Base-by-base conservation (phyloP, 2,797 vertebrate genomes). In the Lutjanus argentimaculatus region DNA sequence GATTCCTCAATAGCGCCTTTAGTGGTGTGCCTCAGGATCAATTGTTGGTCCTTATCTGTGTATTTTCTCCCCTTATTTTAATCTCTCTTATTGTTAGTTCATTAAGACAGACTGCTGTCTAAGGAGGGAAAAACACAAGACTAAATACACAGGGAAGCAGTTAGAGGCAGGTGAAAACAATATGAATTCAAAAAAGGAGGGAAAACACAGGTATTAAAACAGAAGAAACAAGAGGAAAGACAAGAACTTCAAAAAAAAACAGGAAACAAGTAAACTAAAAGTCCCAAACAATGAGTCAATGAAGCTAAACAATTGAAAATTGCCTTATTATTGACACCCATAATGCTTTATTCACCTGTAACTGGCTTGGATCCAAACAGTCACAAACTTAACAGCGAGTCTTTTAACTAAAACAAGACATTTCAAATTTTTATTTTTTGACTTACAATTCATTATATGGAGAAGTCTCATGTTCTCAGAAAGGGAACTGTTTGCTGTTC, bases 11-110 rank as follows among this genome's bases (percentile, higher is more conserved):
- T 43, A 40, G n/a, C 12, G 12, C 1, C 1, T 59, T 63, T 40
- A 36, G 36, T 52, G 68, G 9, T 63, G 40, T 58, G 14, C 52
- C 53, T 55, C 70, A 82, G 53, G 53, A 73, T 59, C 43, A 67
- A 17, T 59, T 58, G 1, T 61, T 46, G 46, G 17, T 48, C 22
- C 40, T 22, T n/a, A n/a, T 56, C 19, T 52, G 14, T 53, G 10
- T 25, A 45, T 49, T 17, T 51, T 6, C 1, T 66, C 25, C 6
- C 9, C 0, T 7, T 46, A 4, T 19, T 73, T 46, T 36, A 36
- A 36, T 36, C 6, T 36, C 30, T 36, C 30, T 36, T 36, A 36
- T 36, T 36, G 4, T 36, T 36, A 36, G 30, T 25, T 25, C 25
- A 25, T 25, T 25, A 25, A 36, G 30, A 36, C 5, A 3, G 6